phyloP scores from a whole-genome alignment of 2,888 invertebrate genomes.

The Frankliniella fusca region DNA sequence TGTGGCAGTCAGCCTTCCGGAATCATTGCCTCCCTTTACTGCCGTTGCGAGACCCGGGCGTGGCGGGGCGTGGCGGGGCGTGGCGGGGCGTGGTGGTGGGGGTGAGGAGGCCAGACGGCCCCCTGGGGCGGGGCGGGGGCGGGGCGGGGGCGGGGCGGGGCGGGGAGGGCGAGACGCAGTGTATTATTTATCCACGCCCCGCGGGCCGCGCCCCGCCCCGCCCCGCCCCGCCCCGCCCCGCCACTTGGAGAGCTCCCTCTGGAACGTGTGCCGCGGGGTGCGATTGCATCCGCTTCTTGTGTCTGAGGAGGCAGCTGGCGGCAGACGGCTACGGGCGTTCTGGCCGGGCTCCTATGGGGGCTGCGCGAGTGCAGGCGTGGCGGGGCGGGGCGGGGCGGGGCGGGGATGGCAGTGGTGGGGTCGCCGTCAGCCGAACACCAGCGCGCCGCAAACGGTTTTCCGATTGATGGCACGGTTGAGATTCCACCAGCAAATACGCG shows the following conservation, averaged over 20 bases:
- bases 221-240: not conserved
- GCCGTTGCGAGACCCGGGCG: not conserved
- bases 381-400: not conserved
- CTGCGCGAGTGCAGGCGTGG: not conserved
- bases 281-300: not conserved
- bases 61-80: not conserved
- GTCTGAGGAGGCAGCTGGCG: not conserved
- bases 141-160: too few species aligned
- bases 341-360: not conserved
- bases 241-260: not conserved
- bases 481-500: too few species aligned
- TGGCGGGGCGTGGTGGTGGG: not conserved
- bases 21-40: constrained; percentile 13
- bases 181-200: constrained; percentile 3
- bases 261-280: constrained; percentile 14
- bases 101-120: not conserved
- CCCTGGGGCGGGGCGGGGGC: not conserved
- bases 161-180: not conserved
- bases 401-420: not conserved
- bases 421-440: not conserved
- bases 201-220: not conserved
- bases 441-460: not conserved
- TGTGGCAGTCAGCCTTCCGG: not conserved
- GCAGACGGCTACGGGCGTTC: not conserved
- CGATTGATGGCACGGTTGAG: too few species aligned